Percentiles rank a stretch among this genome's conserved stretches.
Conservation (phyloP, 2,113 vertebrate genomes). For the Nycticorax nycticorax region DNA sequence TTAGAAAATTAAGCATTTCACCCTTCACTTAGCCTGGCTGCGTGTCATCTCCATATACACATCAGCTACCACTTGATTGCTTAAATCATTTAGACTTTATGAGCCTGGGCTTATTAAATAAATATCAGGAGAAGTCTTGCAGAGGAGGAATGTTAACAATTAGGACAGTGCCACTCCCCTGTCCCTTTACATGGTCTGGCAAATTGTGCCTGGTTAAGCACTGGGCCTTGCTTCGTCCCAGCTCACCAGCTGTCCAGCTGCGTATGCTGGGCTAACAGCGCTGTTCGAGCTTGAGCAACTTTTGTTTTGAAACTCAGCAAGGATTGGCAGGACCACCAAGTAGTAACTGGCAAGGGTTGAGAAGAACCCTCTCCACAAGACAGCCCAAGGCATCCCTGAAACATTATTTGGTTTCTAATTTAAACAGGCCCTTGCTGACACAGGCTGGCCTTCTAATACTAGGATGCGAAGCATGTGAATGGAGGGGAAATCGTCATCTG, state of each 20-base stretch:
- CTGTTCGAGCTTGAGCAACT: constrained; percentile 48
- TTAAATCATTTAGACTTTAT: constrained; percentile 19
- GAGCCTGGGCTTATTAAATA: constrained; percentile 38
- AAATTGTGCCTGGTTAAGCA: not conserved
- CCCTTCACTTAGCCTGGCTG: constrained; percentile 3
- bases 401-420: constrained; percentile 66
- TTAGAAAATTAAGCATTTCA: not conserved
- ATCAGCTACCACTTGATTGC: constrained; percentile 34
- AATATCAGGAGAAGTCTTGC: constrained; percentile 31
- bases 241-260: constrained; percentile 30
- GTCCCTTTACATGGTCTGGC: constrained; percentile 10
- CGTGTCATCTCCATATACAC: not conserved
- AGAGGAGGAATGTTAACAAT: constrained; percentile 56
- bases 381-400: constrained; percentile 60
- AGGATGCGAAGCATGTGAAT: constrained; percentile 52
- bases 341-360: constrained; percentile 60
- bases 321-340: constrained; percentile 69
- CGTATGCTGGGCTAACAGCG: not conserved
- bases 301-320: constrained; percentile 57
- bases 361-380: constrained; percentile 62
- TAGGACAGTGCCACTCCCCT: constrained; percentile 27
- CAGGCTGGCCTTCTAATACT: constrained; percentile 48
- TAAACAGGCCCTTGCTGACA: constrained; percentile 60
- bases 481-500: constrained; percentile 37
- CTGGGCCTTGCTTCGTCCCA: not conserved